These are phyloP conservation scores for Trididemnum clinides DNA, from an alignment of 23 tunicate species.

Conservation along the genomic window DNA sequence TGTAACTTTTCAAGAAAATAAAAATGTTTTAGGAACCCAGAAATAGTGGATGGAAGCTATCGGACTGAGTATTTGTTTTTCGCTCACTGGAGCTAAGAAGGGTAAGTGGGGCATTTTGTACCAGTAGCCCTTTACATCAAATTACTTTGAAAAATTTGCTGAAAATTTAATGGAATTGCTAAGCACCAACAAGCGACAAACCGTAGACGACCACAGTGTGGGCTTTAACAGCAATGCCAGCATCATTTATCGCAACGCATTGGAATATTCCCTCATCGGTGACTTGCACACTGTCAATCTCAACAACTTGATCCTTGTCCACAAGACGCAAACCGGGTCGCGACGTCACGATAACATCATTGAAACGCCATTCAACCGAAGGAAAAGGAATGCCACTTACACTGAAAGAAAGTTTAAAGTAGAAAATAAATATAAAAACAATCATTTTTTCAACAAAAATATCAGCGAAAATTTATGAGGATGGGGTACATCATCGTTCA, in stretches of 20 bases:
- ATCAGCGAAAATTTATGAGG: too few species aligned
- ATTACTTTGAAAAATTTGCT: too few species aligned
- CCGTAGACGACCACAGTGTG: constrained; percentile 78
- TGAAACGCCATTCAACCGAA: constrained; percentile 54
- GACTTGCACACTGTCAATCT: constrained; percentile 26
- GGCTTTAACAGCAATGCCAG: constrained; percentile 52
- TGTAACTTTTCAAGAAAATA: too few species aligned
- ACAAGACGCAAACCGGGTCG: constrained; percentile 52
- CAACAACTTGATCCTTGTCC: constrained; percentile 62
- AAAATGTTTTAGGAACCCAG: too few species aligned
- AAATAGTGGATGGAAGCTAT: neutral
- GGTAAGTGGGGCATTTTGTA: too few species aligned
- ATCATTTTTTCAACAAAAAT: neutral
- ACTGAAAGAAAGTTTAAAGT: constrained; percentile 7
- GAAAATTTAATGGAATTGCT: too few species aligned
- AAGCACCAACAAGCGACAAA: too few species aligned
- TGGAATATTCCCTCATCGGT: constrained; percentile 75
- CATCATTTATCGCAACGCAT: constrained; percentile 81
- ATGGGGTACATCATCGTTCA: too few species aligned
- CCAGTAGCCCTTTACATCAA: too few species aligned
- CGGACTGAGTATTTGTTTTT: too few species aligned
- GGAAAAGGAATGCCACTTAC: constrained; percentile 89
- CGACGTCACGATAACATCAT: constrained; percentile 47
- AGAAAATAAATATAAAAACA: neutral
- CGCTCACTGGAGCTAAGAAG: too few species aligned